These are phyloP conservation scores for Steinernema feltiae DNA, from an alignment of 1,140 invertebrate species.

Conservation along the genomic window DNA sequence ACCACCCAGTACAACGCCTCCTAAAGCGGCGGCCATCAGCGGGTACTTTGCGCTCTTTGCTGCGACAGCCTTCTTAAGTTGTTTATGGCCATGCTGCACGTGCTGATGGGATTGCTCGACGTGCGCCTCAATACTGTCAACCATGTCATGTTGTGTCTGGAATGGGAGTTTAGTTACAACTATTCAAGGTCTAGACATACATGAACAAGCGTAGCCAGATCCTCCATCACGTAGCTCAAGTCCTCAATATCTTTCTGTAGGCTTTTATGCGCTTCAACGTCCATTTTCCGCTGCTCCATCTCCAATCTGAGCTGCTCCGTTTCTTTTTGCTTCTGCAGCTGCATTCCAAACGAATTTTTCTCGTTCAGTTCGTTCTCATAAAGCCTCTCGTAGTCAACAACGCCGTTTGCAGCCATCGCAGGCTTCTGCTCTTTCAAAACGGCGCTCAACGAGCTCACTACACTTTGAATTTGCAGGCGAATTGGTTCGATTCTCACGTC, in stretches of 20 bases:
- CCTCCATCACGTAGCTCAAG: constrained; percentile 46
- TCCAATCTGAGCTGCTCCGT: background rate
- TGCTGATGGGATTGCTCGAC: constrained; percentile 39
- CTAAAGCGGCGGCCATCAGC: constrained; percentile 37
- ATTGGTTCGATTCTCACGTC: constrained; percentile 32
- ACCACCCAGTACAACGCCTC: constrained; percentile 42
- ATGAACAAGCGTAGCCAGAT: constrained; percentile 41
- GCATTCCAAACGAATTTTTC: background rate
- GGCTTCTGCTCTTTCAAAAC: background rate
- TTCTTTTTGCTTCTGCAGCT: constrained; percentile 15
- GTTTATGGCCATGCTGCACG: constrained; percentile 36
- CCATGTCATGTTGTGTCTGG: constrained; percentile 45
- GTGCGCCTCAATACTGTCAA: constrained; percentile 49
- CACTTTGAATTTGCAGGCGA: constrained; percentile 16
- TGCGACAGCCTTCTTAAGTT: constrained; percentile 43
- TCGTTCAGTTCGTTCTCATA: constrained; percentile 13
- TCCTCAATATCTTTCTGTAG: constrained; percentile 44
- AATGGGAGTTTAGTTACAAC: too few relatives aligned
- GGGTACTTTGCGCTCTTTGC: constrained; percentile 46
- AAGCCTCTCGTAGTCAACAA: background rate
- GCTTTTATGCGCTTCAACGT: constrained; percentile 39
- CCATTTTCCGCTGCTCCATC: constrained; percentile 28
- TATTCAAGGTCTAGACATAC: too few relatives aligned
- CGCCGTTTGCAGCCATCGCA: too few relatives aligned
- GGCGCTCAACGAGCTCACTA: background rate